These are phyloP conservation scores for Crotalus helleri DNA, from an alignment of 2,113 vertebrate genomes.

Conservation along the genomic window DNA sequence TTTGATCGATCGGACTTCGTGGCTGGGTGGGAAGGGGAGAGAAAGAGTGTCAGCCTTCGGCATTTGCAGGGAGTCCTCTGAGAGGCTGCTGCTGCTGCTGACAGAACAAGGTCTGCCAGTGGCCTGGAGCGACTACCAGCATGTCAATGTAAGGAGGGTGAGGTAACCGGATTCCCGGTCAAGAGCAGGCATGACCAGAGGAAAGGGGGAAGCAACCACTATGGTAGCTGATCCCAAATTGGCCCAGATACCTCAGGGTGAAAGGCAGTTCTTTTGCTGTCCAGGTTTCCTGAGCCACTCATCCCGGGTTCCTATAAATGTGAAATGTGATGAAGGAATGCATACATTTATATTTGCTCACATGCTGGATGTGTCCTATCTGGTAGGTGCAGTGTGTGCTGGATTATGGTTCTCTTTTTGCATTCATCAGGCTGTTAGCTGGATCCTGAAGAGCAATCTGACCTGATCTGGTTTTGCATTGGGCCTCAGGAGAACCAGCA, in stretches of 20 bases:
- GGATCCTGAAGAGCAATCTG: neutral
- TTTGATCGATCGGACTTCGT: conserved; percentile 13
- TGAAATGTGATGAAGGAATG: neutral
- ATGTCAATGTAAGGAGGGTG: neutral
- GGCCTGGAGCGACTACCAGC: neutral
- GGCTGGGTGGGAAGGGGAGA: neutral
- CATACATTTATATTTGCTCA: neutral
- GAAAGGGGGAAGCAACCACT: neutral
- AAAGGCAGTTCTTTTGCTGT: neutral
- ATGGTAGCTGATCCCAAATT: neutral
- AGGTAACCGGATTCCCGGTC: neutral
- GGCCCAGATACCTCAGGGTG: no score
- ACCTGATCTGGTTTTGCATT: neutral
- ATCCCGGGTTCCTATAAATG: neutral
- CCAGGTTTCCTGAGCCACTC: neutral
- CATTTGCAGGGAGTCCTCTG: neutral
- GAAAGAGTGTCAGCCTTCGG: neutral
- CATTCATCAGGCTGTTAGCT: neutral
- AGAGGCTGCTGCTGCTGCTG: neutral
- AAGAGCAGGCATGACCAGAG: no score
- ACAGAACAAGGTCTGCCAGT: neutral
- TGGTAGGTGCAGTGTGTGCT: neutral
- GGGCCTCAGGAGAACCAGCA: conserved; percentile 38
- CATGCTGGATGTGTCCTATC: neutral
- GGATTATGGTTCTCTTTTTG: neutral